These are phyloP conservation scores for Fistularia tabacaria DNA, from an alignment of 2,797 vertebrate genomes.

Conservation along the genomic window DNA sequence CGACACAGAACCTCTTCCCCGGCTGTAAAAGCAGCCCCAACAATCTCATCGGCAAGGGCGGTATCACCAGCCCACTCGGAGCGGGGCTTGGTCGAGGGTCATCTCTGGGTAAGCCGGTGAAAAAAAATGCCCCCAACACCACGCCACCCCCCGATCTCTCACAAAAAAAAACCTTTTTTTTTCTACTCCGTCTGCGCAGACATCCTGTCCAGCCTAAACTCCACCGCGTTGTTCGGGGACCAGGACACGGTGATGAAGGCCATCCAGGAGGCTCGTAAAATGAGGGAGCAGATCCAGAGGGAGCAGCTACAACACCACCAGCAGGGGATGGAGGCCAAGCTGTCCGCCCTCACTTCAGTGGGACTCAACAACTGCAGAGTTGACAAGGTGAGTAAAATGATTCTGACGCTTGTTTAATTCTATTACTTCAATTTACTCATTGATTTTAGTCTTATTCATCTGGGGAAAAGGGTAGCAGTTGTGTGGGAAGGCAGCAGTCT, in stretches of 20 bases:
- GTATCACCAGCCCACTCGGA: conserved; percentile 89
- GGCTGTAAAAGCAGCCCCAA: conserved; percentile 87
- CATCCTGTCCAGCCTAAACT: conserved; percentile 98
- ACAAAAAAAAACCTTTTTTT: background rate
- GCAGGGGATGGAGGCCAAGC: conserved; percentile 90
- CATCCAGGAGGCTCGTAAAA: conserved; percentile 98
- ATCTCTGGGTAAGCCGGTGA: conserved; percentile 82
- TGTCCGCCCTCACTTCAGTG: conserved; percentile 86
- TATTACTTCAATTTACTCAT: no score
- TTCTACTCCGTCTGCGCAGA: conserved; percentile 67
- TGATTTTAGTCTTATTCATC: no score
- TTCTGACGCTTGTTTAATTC: no score
- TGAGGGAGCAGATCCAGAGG: conserved; percentile 98
- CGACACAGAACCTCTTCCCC: conserved; percentile 86
- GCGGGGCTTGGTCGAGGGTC: conserved; percentile 79
- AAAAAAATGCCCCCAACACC: background rate
- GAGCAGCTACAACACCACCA: conserved; percentile 90
- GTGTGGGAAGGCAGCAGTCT: no score
- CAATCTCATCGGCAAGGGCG: conserved; percentile 80
- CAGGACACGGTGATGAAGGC: conserved; percentile 99
- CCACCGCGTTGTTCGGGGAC: conserved; percentile 96
- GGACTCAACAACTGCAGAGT: conserved; percentile 87
- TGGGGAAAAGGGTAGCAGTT: no score
- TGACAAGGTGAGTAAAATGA: conserved; percentile 83
- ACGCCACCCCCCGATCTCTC: background rate